phyloP scores from a whole-genome alignment of 2,797 vertebrate genomes.

The Halcyon smyrnensis region DNA sequence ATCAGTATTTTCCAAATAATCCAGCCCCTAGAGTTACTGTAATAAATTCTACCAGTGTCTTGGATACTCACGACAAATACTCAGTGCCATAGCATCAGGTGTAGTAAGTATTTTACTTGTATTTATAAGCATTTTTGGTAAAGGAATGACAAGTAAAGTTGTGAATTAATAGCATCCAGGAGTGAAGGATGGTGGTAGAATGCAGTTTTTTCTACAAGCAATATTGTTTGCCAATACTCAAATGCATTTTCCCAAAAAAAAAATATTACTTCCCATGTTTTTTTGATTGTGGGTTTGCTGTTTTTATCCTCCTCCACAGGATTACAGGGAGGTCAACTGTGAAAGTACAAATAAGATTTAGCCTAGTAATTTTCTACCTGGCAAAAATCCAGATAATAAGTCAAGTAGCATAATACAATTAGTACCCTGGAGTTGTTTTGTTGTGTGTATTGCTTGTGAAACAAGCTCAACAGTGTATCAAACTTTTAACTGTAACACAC shows the following conservation, averaged over 20 bases:
- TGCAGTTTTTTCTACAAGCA: neutral
- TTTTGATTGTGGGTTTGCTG: neutral
- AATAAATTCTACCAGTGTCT: neutral
- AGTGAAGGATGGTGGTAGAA: neutral
- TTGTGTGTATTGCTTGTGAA: neutral
- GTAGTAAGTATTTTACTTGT: neutral
- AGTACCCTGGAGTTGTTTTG: neutral
- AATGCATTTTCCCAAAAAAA: neutral
- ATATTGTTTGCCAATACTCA: neutral
- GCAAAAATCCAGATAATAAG: slow-evolving; percentile 21
- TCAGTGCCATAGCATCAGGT: neutral
- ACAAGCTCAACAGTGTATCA: neutral
- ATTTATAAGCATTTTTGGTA: neutral
- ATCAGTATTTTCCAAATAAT: neutral
- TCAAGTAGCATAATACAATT: slow-evolving; percentile 3
- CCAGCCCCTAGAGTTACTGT: neutral
- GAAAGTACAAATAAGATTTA: slow-evolving; percentile 45
- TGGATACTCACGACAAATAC: neutral
- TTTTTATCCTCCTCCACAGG: neutral
- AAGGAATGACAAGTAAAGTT: neutral
- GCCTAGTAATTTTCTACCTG: slow-evolving; percentile 40
- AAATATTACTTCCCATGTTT: neutral
- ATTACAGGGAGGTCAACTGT: slow-evolving; percentile 50
- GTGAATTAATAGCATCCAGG: neutral
- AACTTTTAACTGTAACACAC: neutral